Evolutionary conservation across 30 jellyfish, hydroid and myxozoan species (phyloP).

Genomic region (Cassiopea xamachana): DNA sequence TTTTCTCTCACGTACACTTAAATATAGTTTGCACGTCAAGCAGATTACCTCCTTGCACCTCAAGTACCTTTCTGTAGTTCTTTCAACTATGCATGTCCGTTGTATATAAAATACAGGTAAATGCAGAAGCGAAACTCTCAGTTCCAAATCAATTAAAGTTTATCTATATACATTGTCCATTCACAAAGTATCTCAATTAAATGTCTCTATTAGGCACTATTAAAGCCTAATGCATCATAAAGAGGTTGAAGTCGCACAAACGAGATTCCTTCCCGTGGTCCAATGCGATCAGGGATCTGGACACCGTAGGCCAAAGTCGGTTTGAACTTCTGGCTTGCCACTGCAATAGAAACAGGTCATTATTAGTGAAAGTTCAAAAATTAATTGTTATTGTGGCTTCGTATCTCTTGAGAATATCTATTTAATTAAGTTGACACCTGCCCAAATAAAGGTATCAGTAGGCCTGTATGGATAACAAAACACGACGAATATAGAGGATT

Average conservation of each 20-base stretch:
- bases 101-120: background rate
- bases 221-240: conserved; percentile 69
- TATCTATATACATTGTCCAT: background rate
- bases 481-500: too few species aligned
- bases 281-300: conserved; percentile 73
- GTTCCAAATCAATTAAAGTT: background rate
- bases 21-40: too few species aligned
- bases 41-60: too few species aligned
- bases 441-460: too few species aligned
- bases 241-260: conserved; percentile 63
- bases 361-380: too few species aligned
- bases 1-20: too few species aligned
- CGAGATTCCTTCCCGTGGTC: conserved; percentile 80
- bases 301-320: conserved; percentile 86
- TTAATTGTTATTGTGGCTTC: too few species aligned
- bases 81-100: too few species aligned
- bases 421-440: too few species aligned
- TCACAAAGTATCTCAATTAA: background rate
- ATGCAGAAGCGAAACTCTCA: background rate
- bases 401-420: too few species aligned
- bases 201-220: background rate
- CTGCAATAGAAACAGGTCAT: conserved; percentile 28
- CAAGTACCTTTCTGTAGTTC: too few species aligned
- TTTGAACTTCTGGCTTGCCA: conserved; percentile 70
- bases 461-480: too few species aligned